These are phyloP conservation scores for Onychostoma macrolepis DNA, from an alignment of 2,113 vertebrate genomes.

Conservation along the genomic window DNA sequence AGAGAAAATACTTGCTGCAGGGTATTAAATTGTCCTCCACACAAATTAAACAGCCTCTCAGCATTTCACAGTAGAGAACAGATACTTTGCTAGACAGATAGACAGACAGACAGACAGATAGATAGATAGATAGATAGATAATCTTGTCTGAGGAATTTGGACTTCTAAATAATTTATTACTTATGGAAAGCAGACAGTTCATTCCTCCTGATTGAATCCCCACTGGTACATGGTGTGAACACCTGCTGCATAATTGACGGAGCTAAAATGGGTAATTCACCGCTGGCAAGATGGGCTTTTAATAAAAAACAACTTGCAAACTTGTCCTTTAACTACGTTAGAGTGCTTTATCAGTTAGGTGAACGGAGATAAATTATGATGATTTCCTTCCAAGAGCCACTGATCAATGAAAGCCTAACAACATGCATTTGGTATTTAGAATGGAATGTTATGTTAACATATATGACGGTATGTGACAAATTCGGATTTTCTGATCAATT, in stretches of 20 bases:
- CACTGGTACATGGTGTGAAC: neutral
- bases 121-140: neutral
- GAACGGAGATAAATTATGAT: neutral
- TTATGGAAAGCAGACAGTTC: neutral
- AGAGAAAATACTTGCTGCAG: conserved; percentile 1
- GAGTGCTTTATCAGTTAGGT: neutral
- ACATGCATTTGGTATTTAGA: neutral
- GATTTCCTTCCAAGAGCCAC: neutral
- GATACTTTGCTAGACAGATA: neutral
- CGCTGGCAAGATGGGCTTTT: neutral
- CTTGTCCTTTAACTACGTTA: neutral
- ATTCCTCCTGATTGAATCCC: neutral
- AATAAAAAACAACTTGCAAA: neutral
- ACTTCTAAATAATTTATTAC: neutral
- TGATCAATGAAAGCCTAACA: neutral
- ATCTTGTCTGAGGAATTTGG: neutral
- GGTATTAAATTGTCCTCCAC: neutral
- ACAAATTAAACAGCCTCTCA: neutral
- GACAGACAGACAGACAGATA: neutral
- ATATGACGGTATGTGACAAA: neutral
- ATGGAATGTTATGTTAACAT: neutral
- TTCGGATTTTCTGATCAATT: neutral
- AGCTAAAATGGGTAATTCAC: neutral
- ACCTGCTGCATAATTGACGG: neutral
- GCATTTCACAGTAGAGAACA: neutral